These are phyloP conservation scores for Sphecodes monilicornis DNA, from an alignment of 2,888 invertebrate species.

Conservation along the genomic window DNA sequence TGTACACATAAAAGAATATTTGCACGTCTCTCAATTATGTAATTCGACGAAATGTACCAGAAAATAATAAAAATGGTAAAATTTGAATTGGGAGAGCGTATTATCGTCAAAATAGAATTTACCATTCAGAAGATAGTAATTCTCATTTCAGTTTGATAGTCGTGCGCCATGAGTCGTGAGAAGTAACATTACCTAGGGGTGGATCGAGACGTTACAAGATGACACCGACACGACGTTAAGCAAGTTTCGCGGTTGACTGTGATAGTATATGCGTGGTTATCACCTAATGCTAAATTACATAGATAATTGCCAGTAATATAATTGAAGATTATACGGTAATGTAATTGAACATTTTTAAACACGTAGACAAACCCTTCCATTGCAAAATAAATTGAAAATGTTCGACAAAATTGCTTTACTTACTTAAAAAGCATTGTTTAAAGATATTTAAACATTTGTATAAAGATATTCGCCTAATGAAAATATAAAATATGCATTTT, in stretches of 20 bases:
- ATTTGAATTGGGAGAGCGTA: neutral
- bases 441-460: too few species aligned
- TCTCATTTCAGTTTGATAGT: too few species aligned
- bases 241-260: slow-evolving; percentile 36
- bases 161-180: slow-evolving; percentile 4
- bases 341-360: too few species aligned
- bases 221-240: slow-evolving; percentile 50
- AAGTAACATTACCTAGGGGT: slow-evolving; percentile 24
- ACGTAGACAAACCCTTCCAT: too few species aligned
- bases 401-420: too few species aligned
- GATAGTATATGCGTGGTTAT: neutral
- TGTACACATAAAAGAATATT: neutral
- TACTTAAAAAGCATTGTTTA: too few species aligned
- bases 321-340: too few species aligned
- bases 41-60: neutral
- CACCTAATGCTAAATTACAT: neutral
- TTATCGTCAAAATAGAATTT: slow-evolving; percentile 33
- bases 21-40: neutral
- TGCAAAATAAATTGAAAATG: too few species aligned
- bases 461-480: too few species aligned
- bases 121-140: slow-evolving; percentile 41
- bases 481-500: too few species aligned
- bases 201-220: slow-evolving; percentile 45
- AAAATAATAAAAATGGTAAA: too few species aligned
- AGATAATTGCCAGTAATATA: neutral